These are phyloP conservation scores for Ficedula albicollis DNA, from an alignment of 2,797 vertebrate species.

Conservation along the genomic window DNA sequence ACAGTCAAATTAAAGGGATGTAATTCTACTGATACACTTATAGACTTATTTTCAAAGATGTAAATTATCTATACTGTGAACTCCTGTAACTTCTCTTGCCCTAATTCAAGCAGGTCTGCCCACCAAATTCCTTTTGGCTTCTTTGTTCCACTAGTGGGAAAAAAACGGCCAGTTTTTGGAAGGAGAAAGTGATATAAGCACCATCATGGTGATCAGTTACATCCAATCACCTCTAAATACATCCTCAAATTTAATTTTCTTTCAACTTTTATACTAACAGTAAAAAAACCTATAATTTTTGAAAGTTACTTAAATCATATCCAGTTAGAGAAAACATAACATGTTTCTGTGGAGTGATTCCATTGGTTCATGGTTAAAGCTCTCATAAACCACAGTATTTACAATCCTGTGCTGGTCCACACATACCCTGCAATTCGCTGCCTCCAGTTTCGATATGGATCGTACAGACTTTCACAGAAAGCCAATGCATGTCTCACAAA, in stretches of 20 bases:
- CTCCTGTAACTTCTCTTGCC: not conserved
- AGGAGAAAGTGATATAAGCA: not conserved
- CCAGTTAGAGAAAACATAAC: not conserved
- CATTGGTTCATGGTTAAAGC: not conserved
- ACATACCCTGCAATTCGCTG: conserved; percentile 88
- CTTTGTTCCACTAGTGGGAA: not conserved
- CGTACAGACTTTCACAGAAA: conserved; percentile 97
- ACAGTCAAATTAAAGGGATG: not conserved
- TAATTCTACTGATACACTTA: not conserved
- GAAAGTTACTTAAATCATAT: not conserved
- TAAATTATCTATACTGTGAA: not conserved
- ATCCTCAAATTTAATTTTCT: not conserved
- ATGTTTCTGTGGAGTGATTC: not conserved
- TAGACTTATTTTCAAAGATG: not conserved
- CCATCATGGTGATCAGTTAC: not conserved
- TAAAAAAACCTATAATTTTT: not conserved
- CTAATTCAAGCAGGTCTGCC: not conserved
- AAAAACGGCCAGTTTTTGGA: not conserved
- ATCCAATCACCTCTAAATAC: not conserved
- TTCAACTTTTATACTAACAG: not conserved
- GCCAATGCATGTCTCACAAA: conserved; percentile 93
- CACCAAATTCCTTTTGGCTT: not conserved
- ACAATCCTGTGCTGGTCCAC: not conserved
- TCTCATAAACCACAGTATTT: not conserved
- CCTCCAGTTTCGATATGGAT: conserved; percentile 96